Percentiles rank a stretch among this genome's conserved stretches.
phyloP scores from a whole-genome alignment of 2,113 vertebrate genomes.

The Leptosomus discolor region DNA sequence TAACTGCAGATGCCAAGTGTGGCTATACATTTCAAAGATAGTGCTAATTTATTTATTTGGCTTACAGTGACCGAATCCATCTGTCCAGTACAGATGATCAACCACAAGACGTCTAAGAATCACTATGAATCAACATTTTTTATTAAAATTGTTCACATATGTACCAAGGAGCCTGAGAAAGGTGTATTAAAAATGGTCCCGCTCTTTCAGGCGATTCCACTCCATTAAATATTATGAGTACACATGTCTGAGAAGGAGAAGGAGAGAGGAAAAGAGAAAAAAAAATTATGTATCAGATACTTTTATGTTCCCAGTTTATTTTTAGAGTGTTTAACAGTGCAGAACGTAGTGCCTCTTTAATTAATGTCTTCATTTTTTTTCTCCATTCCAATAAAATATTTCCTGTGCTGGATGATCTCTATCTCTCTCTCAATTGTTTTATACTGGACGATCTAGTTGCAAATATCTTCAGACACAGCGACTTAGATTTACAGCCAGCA shows the following conservation, averaged over 20 bases:
- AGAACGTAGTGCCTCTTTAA: not conserved
- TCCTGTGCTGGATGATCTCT: not conserved
- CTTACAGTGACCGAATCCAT: conserved; percentile 65
- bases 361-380: not conserved
- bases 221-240: conserved; percentile 60
- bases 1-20: conserved; percentile 59
- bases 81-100: conserved; percentile 57
- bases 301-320: conserved; percentile 11
- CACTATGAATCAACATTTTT: not conserved
- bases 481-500: conserved; percentile 12
- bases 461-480: not conserved
- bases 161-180: conserved; percentile 46
- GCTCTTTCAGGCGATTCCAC: conserved; percentile 52
- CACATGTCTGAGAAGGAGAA: conserved; percentile 3
- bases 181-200: conserved; percentile 41
- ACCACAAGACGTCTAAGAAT: conserved; percentile 35
- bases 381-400: conserved; percentile 1
- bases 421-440: not conserved
- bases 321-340: conserved; percentile 5
- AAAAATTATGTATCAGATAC: not conserved
- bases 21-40: conserved; percentile 72
- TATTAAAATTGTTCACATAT: conserved; percentile 71
- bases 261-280: not conserved
- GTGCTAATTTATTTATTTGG: conserved; percentile 72
- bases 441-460: not conserved